Evolutionary conservation across 2,113 vertebrate species (phyloP), one percentile per base, ranked within the genome.

Genomic region (Pogonocichla stellata): DNA sequence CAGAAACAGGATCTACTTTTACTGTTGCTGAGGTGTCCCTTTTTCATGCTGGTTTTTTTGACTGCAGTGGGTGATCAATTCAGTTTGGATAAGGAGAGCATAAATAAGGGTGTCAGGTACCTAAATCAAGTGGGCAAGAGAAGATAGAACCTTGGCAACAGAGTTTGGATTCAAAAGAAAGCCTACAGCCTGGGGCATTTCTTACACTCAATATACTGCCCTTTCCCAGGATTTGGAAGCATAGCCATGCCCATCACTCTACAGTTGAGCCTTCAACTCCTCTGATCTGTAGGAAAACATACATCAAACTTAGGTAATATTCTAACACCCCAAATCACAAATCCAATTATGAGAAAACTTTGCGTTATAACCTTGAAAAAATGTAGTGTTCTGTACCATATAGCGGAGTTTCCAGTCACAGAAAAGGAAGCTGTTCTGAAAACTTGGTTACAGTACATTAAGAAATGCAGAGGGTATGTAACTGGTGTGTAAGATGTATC

Each of bases 381-480:
- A 40, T 6, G 1, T 19, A 42, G 47, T 19, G 9, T 53, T 87
- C 43, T 56, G 9, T 61, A 33, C 14, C 42, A 12, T 4, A 2
- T 3, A 42, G 14, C 36, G 12, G 26, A 57, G 64, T 89, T 85
- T 92, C 38, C 72, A 80, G 75, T 29, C 62, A 61, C 38, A 89
- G 60, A 67, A 31, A 92, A 89, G 15, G 31, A 88, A 72, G 20
- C 6, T 62, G 23, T 54, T 95, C 36, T 86, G 77, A 90, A 91
- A 82, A 31, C 34, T 72, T 54, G 28, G 6, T 58, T 81, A 84
- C 50, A 51, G 48, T 28, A 67, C 65, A 74, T 81, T 72, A 77
- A 53, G 50, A 87, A 78, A 77, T 26, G 7, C 6, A 58, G 50
- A 65, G 29, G 5, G 4, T 54, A 8, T 74, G 45, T 77, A 80